A percentile compares a stretch with the other conserved stretches of the same genome.
phyloP scores from a whole-genome alignment of 2,113 vertebrate species.

The Clarias batrachus region DNA sequence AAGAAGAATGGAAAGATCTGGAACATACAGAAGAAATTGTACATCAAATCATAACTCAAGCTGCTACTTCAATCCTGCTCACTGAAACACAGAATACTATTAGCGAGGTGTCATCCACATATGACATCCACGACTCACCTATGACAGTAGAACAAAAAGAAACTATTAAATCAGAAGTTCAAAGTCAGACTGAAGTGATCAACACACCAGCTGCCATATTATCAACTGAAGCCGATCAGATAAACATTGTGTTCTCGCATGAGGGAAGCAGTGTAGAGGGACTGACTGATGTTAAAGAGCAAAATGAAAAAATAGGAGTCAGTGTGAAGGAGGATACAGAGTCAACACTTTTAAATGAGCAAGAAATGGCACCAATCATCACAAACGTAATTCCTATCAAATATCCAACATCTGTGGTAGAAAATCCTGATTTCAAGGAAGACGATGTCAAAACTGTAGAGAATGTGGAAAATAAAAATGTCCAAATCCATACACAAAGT shows the following conservation, averaged over 20 bases:
- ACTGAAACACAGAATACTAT: background rate
- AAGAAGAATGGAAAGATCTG: background rate
- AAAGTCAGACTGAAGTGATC: background rate
- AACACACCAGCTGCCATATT: background rate
- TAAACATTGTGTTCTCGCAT: background rate
- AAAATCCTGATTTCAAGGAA: too few relatives aligned
- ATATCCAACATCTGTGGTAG: too few relatives aligned
- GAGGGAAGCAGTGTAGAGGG: background rate
- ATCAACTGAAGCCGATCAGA: background rate
- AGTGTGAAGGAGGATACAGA: too few relatives aligned
- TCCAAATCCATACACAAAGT: background rate
- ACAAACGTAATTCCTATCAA: too few relatives aligned
- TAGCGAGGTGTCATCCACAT: background rate
- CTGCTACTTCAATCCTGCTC: background rate
- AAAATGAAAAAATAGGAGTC: background rate
- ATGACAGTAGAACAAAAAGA: slow-evolving; percentile 22
- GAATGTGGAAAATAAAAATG: too few relatives aligned
- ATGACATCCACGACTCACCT: background rate
- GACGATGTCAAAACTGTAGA: too few relatives aligned
- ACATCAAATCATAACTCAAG: background rate
- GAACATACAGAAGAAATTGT: slow-evolving; percentile 9
- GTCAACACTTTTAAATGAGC: too few relatives aligned
- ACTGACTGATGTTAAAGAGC: background rate
- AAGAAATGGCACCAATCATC: too few relatives aligned
- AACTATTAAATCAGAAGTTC: background rate